Conservation (phyloP, 2,113 vertebrate genomes). For the Marmota flaviventris region DNA sequence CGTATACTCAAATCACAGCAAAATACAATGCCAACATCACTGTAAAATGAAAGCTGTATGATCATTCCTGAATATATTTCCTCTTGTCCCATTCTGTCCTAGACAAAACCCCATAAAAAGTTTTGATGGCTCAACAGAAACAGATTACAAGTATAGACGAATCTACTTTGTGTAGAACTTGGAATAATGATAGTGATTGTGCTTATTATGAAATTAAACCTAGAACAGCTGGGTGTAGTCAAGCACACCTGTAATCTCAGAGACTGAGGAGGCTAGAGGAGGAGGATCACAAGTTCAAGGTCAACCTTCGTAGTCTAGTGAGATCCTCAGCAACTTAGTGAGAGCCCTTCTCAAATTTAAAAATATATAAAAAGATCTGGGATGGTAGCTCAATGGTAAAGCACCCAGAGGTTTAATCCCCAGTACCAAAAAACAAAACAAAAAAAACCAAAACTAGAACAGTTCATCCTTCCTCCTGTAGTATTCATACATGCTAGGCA, state of each 20-base stretch:
- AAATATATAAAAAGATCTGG: no score
- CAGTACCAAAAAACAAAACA: no score
- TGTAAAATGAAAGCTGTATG: neutral
- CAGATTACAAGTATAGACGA: neutral
- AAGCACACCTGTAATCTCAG: no score
- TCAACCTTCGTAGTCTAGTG: no score
- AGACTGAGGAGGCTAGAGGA: no score
- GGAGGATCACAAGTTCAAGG: no score
- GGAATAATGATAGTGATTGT: neutral
- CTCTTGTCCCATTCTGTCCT: constrained; percentile 6
- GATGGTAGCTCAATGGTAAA: no score
- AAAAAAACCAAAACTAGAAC: no score
- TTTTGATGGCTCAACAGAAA: neutral
- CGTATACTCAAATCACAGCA: neutral
- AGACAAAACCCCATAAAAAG: constrained; percentile 22
- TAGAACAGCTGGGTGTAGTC: neutral
- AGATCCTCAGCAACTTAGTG: no score
- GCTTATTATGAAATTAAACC: constrained; percentile 7
- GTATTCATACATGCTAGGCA: neutral
- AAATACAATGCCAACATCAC: neutral
- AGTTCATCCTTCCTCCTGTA: neutral
- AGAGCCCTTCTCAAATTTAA: no score
- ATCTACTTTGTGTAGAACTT: constrained; percentile 33
- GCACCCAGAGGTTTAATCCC: no score
- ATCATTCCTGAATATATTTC: neutral